Evolutionary conservation across 2,113 vertebrate species (phyloP), one percentile per base, ranked within the genome.

Genomic region (Isurus oxyrinchus): DNA sequence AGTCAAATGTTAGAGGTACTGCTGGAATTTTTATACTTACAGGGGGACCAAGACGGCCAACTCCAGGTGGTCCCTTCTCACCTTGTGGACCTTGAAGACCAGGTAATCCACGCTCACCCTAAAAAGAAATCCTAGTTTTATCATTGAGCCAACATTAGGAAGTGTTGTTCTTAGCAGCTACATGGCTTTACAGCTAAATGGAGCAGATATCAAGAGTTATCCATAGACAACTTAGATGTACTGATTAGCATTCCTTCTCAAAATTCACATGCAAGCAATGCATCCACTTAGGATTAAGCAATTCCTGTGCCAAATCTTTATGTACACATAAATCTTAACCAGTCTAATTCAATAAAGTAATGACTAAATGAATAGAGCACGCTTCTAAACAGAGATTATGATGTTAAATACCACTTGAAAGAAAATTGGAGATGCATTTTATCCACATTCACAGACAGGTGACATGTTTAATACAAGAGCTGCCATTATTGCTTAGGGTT

Each of bases 51-150:
- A 97, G 98, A 96, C 98, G 96, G 94, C 98, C 98, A 96, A 98
- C 96, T 88, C 99, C 99, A 88, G 98, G 98, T 49, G 99, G 98
- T 0, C 99, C 99, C 96, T 97, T 98, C 96, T 99, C 99, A 63
- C 99, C 99, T 1, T 98, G 98, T 44, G 98, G 97, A 96, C 99
- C 99, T 10, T 98, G 98, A 63, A 99, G 96, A 61, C 99, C 99
- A 19, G 99, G 99, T 0, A 99, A 97, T 35, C 99, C 99, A 97
- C 99, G 97, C 97, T 99, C 99, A 6, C 99, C 99, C 99, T 99
- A 97, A 96, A 96, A 49, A 96, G 0, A 72, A 55, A 79, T 21
- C n/a, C 59, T 0, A 11, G 59, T 63, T 44, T 49, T 55, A 96
- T 55, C 13, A 53, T 25, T 76, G 21, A 81, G 55, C 44, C 35